Base-by-base conservation (phyloP, 2,888 invertebrate species). In the Oscheius sp. region DNA sequence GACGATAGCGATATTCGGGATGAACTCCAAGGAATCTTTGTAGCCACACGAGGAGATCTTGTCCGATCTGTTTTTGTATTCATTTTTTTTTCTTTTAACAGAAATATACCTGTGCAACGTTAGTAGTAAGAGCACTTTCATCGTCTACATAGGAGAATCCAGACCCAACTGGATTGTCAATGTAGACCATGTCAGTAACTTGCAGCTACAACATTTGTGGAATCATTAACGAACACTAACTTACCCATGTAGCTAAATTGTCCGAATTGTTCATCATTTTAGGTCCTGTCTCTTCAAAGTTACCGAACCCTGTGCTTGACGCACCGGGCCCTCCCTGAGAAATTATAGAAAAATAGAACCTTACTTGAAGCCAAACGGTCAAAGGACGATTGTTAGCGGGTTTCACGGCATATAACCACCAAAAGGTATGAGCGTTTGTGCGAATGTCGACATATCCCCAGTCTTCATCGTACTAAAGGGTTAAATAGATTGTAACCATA, bases 161-260 rank as follows among this genome's bases (percentile, higher is more conserved):
- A 6, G 91, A 90, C 12, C 94, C 94, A 0, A 94, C 94, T 1
- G 94, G 94, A 87, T 93, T 94, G 85, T 94, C 94, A 62, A 94
- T 90, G 86, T 93, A 94, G 14, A 94, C 87, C 0, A 94, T 90
- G 86, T 93, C 94, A 86, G 92, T 92, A 73, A 91, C 89, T 62
- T 90, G 90, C 0, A 92, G 89, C 92, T 92, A 6, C 20, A 3
- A 41, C 12, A 12, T 41, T 41, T 4, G 12, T 12, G 4, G 41
- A 36, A 36, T n/a, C n/a, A n/a, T n/a, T n/a, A n/a, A n/a, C 8
- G 12, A 28, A 8, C 50, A 12, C n/a, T 9, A 24, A 47, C 65
- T 36, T 80, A 92, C 92, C 93, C 93, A 93, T 24, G 92, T 91
- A 71, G 90, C 89, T 72, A 91, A 90, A 66, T 93, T 90, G n/a